Conservation (phyloP, 2,888 invertebrate genomes). For the Agrenia bidenticulata region DNA sequence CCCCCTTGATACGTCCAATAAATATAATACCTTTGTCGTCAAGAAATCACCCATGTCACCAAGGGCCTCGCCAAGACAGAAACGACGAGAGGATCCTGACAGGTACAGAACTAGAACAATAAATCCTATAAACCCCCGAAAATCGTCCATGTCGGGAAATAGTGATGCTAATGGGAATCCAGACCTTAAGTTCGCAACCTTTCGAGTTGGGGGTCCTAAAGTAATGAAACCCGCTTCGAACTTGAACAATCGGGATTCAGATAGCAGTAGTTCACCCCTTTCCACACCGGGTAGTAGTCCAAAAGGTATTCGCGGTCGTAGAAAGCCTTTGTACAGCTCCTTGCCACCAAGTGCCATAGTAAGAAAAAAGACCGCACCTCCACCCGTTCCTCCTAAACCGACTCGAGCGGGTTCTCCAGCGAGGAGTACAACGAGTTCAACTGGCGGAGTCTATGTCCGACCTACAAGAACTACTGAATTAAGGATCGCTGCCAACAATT, state of each 20-base stretch:
- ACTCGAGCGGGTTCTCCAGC: slow-evolving; percentile 28
- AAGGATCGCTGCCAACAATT: slow-evolving; percentile 41
- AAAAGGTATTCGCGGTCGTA: slow-evolving; percentile 43
- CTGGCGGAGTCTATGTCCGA: slow-evolving; percentile 42
- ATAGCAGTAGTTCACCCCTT: slow-evolving; percentile 32
- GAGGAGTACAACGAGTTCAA: slow-evolving; percentile 23
- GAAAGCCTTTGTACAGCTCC: slow-evolving; percentile 42
- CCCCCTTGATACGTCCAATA: slow-evolving; percentile 30
- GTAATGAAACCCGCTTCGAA: slow-evolving; percentile 32
- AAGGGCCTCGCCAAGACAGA: slow-evolving; percentile 62
- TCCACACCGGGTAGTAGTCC: slow-evolving; percentile 42
- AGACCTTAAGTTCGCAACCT: slow-evolving; percentile 41
- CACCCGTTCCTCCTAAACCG: slow-evolving; percentile 44
- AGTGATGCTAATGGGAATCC: slow-evolving; percentile 46
- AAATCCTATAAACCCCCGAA: slow-evolving; percentile 30
- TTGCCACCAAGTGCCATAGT: slow-evolving; percentile 38
- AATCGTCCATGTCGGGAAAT: background rate
- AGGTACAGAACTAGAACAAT: slow-evolving; percentile 71
- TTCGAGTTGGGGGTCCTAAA: slow-evolving; percentile 39
- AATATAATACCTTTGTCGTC: slow-evolving; percentile 36
- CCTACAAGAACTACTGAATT: slow-evolving; percentile 49
- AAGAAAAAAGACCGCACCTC: slow-evolving; percentile 36
- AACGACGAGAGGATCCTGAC: slow-evolving; percentile 68
- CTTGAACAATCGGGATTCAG: slow-evolving; percentile 21
- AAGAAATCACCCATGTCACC: slow-evolving; percentile 48